A percentile compares a stretch with the other conserved stretches of the same genome.
These are phyloP conservation scores for Protophormia terraenovae DNA, from an alignment of 2,888 invertebrate genomes.

Conservation along the genomic window DNA sequence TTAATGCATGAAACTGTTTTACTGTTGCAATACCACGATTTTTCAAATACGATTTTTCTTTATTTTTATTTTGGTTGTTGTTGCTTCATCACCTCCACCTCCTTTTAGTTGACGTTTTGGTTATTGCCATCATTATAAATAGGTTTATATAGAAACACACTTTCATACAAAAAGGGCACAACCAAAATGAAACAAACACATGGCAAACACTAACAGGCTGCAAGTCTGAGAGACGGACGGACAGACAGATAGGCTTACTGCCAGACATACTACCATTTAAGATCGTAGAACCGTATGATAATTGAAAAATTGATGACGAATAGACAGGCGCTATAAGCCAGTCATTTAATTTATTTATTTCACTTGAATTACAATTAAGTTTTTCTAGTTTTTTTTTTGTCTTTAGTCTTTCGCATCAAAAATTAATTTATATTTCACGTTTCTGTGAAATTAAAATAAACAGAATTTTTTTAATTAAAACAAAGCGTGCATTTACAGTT, in stretches of 20 bases:
- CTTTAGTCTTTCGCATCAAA: slow-evolving; percentile 7
- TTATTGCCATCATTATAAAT: slow-evolving; percentile 42
- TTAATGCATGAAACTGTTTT: slow-evolving; percentile 51
- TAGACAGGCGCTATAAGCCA: slow-evolving; percentile 1
- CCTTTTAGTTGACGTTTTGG: slow-evolving; percentile 27
- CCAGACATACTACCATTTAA: background rate
- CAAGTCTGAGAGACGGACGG: background rate
- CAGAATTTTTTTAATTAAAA: slow-evolving; percentile 28
- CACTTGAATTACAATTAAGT: slow-evolving; percentile 18
- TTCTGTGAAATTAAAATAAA: background rate
- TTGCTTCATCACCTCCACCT: slow-evolving; percentile 47
- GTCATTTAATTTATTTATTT: slow-evolving; percentile 36
- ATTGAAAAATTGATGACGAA: slow-evolving; percentile 44
- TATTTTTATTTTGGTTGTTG: slow-evolving; percentile 10
- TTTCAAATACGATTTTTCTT: slow-evolving; percentile 28
- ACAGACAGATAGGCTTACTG: background rate
- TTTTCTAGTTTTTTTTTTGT: background rate
- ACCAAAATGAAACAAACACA: slow-evolving; percentile 41
- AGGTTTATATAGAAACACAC: background rate
- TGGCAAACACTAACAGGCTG: no score
- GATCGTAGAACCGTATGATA: background rate
- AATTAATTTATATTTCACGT: slow-evolving; percentile 48
- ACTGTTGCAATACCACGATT: slow-evolving; percentile 58
- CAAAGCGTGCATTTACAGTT: background rate
- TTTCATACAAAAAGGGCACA: slow-evolving; percentile 14